Evolutionary conservation across 2,888 invertebrate genomes (phyloP).

Genomic region (Amphipoea oculea): DNA sequence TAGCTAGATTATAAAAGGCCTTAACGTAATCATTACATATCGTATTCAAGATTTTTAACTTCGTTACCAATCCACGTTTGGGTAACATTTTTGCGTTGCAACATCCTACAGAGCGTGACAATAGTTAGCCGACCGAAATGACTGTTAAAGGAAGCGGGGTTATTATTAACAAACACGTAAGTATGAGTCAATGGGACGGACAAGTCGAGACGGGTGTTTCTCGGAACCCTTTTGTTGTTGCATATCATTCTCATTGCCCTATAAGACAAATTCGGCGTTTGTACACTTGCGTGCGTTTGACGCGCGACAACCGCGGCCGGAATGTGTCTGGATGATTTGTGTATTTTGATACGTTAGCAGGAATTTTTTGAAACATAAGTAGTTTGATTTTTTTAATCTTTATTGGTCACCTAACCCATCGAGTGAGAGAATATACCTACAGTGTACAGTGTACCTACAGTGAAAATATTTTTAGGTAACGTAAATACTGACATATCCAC

Average conservation of each 20-base stretch:
- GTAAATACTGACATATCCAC: not conserved
- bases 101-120: conserved; percentile 69
- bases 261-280: conserved; percentile 83
- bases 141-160: conserved; percentile 80
- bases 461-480: not conserved
- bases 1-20: conserved; percentile 1
- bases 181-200: conserved; percentile 86
- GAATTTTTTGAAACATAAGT: not conserved
- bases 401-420: not conserved
- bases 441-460: not conserved
- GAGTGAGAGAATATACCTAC: not conserved
- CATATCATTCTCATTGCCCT: conserved; percentile 88
- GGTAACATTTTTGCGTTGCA: conserved; percentile 56
- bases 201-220: conserved; percentile 84
- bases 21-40: conserved; percentile 32
- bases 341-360: not conserved
- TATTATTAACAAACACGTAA: conserved; percentile 87
- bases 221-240: conserved; percentile 87
- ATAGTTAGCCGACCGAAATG: conserved; percentile 76
- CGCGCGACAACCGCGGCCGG: conserved; percentile 43
- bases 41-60: conserved; percentile 24
- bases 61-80: conserved; percentile 37
- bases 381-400: not conserved
- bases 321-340: conserved; percentile 5
- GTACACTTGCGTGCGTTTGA: conserved; percentile 68